Percentiles rank a stretch among this genome's conserved stretches.
Conservation (phyloP, 2,113 vertebrate genomes). For the Pterocles burchelli region DNA sequence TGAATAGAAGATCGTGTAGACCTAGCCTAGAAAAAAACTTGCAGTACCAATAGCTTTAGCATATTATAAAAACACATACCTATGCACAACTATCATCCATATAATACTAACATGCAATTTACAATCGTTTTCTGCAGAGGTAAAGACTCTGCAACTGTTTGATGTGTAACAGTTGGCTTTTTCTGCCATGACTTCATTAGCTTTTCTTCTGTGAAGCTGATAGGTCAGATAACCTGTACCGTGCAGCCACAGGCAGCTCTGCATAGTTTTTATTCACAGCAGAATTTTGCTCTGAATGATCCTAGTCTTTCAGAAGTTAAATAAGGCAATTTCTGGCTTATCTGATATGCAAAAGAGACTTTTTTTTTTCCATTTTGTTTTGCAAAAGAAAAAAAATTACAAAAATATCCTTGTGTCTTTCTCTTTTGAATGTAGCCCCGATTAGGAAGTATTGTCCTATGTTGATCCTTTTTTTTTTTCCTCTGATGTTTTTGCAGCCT, state of each 20-base stretch:
- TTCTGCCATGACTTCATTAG: constrained; percentile 53
- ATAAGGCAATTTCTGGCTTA: constrained; percentile 25
- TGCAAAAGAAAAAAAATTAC: background rate
- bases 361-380: background rate
- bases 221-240: constrained; percentile 29
- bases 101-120: constrained; percentile 14
- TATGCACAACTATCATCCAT: background rate
- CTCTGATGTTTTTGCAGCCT: constrained; percentile 49
- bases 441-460: constrained; percentile 30
- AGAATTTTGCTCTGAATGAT: constrained; percentile 24
- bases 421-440: background rate
- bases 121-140: constrained; percentile 1
- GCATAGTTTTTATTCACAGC: background rate
- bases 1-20: constrained; percentile 35
- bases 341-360: constrained; percentile 19
- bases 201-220: constrained; percentile 31
- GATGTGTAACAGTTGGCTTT: constrained; percentile 24
- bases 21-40: background rate
- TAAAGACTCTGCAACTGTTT: background rate
- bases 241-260: background rate
- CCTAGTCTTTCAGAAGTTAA: constrained; percentile 36
- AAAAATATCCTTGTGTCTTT: background rate
- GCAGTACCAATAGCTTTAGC: background rate
- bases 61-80: constrained; percentile 18
- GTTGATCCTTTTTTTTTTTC: background rate